Evolutionary conservation across 2,888 invertebrate genomes (phyloP), one percentile per base, ranked within the genome.

Genomic region (Diarsia rubi): DNA sequence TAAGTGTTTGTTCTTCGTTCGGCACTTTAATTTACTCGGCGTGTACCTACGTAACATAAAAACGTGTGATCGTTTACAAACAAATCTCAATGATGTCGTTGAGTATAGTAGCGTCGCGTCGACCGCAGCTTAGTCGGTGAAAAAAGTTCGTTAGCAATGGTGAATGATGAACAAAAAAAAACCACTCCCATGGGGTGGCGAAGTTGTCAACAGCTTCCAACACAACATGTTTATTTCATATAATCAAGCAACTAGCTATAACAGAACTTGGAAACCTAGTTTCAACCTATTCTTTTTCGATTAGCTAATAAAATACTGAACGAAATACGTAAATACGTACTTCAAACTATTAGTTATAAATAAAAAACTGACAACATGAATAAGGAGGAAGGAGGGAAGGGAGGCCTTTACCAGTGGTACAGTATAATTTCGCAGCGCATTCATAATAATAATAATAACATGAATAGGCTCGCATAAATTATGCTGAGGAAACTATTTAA

Each of bases 391-490:
- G n/a, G n/a, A n/a, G n/a, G n/a, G n/a, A n/a, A n/a, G n/a, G n/a
- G n/a, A n/a, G n/a, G n/a, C n/a, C n/a, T n/a, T n/a, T n/a, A n/a
- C n/a, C n/a, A n/a, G n/a, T n/a, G n/a, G n/a, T n/a, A n/a, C n/a
- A n/a, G n/a, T n/a, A n/a, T n/a, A n/a, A n/a, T n/a, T n/a, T n/a
- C n/a, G n/a, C n/a, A n/a, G n/a, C n/a, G n/a, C n/a, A n/a, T n/a
- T n/a, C n/a, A n/a, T n/a, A n/a, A n/a, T n/a, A n/a, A n/a, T n/a
- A n/a, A n/a, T n/a, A n/a, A n/a, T n/a, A n/a, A n/a, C n/a, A n/a
- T n/a, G n/a, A n/a, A 66, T 79, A 79, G 62, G n/a, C n/a, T 47
- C 24, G 52, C 24, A 44, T 75, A 75, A 27, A 69, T 44, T 31
- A 75, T 12, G 11, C n/a, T 47, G 54, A 52, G 19, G 64, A 69